Evolutionary conservation across 1,140 invertebrate species (phyloP).

Genomic region (Heliothis subflexa): DNA sequence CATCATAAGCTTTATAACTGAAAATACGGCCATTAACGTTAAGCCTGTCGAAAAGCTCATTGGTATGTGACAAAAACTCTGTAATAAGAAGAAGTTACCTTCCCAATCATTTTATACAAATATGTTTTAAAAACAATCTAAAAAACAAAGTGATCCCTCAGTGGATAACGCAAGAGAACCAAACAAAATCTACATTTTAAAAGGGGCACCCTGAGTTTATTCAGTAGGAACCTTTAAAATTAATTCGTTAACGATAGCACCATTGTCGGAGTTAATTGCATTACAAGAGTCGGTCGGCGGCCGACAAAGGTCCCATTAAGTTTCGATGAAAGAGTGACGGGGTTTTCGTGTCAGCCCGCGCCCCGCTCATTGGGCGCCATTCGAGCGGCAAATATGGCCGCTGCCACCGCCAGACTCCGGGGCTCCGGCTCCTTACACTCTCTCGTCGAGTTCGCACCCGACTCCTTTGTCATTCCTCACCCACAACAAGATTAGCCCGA

Average conservation of each 20-base stretch:
- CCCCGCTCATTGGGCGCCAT: slow-evolving; percentile 64
- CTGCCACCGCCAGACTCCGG: slow-evolving; percentile 75
- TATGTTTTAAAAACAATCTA: too few species aligned
- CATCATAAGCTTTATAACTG: too few species aligned
- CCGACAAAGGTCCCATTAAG: slow-evolving; percentile 83
- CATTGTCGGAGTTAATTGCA: slow-evolving; percentile 84
- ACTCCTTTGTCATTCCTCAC: slow-evolving; percentile 62
- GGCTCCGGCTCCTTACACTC: slow-evolving; percentile 63
- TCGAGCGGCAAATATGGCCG: slow-evolving; percentile 80
- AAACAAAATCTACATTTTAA: slow-evolving; percentile 42
- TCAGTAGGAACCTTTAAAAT: slow-evolving; percentile 68
- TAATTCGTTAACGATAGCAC: slow-evolving; percentile 79
- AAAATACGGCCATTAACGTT: too few species aligned
- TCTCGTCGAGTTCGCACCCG: slow-evolving; percentile 50
- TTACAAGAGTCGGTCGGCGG: slow-evolving; percentile 75
- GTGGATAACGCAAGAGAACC: not conserved
- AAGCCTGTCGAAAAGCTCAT: too few species aligned
- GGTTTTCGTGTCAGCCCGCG: slow-evolving; percentile 70
- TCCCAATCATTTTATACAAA: too few species aligned
- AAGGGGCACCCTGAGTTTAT: slow-evolving; percentile 50
- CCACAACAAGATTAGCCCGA: slow-evolving; percentile 76
- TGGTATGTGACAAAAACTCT: too few species aligned
- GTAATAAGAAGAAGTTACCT: too few species aligned
- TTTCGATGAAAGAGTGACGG: slow-evolving; percentile 77
- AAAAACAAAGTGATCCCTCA: not conserved